These are phyloP conservation scores for Microplitis manilae DNA, from an alignment of 2,888 invertebrate species.

Conservation along the genomic window DNA sequence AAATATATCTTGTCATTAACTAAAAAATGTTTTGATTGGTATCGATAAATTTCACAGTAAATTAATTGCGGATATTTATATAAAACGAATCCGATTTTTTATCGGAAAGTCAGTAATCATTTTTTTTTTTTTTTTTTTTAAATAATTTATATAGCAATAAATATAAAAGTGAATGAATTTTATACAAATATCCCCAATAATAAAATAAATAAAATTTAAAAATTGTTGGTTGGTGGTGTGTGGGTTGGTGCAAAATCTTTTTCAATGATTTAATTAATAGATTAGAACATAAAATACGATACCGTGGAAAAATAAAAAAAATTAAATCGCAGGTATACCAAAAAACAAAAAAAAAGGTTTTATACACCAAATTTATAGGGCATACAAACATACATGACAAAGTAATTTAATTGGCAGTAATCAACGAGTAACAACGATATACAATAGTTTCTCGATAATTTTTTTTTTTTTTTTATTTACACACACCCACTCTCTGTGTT, in stretches of 20 bases:
- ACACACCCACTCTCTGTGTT: conserved; percentile 27
- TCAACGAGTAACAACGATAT: conserved; percentile 31
- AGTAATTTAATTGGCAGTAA: conserved; percentile 27
- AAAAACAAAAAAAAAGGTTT: background rate
- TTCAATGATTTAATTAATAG: conserved; percentile 1
- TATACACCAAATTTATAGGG: conserved; percentile 25
- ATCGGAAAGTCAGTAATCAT: too few species aligned
- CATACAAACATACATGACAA: conserved; percentile 25
- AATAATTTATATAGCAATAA: background rate
- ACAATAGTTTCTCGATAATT: conserved; percentile 15
- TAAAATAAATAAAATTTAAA: conserved; percentile 12
- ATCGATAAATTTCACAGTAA: conserved; percentile 16
- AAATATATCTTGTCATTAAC: background rate
- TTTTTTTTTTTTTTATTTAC: conserved; percentile 20
- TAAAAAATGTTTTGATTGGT: background rate
- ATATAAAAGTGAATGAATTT: background rate
- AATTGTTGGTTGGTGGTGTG: conserved; percentile 68
- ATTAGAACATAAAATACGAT: background rate
- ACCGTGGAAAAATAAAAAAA: background rate
- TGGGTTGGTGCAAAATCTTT: conserved; percentile 79
- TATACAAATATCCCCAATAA: background rate
- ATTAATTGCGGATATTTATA: background rate
- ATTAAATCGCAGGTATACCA: conserved; percentile 1
- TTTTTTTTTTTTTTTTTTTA: too few species aligned
- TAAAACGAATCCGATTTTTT: background rate